These are phyloP conservation scores for Opisthograptis luteolata DNA, from an alignment of 2,888 invertebrate genomes.

Conservation along the genomic window DNA sequence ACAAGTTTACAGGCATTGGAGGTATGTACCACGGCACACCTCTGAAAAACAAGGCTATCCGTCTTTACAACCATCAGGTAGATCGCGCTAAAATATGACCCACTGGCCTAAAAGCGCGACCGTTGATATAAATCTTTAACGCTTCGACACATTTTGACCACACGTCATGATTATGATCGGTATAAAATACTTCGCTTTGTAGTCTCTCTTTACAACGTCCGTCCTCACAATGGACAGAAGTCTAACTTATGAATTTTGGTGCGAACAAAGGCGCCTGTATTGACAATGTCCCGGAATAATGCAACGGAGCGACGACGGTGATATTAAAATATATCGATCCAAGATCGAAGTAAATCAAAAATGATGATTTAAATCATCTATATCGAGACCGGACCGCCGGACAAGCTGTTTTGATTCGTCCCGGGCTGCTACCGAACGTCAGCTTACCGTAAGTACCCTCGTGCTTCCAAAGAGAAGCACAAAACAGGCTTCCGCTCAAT, in stretches of 20 bases:
- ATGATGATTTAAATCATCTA: conserved; percentile 68
- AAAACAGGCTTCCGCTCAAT: conserved; percentile 75
- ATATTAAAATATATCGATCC: conserved; percentile 76
- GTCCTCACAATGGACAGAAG: conserved; percentile 66
- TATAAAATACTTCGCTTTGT: conserved; percentile 74
- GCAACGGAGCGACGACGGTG: conserved; percentile 68
- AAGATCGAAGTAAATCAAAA: conserved; percentile 76
- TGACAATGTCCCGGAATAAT: conserved; percentile 75
- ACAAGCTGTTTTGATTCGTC: conserved; percentile 44
- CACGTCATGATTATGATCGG: conserved; percentile 78
- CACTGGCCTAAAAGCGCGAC: conserved; percentile 47
- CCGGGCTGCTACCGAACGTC: conserved; percentile 56
- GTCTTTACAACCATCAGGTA: conserved; percentile 35
- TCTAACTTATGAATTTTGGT: conserved; percentile 81
- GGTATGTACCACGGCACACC: no score
- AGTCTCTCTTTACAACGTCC: conserved; percentile 53
- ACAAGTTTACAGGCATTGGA: no score
- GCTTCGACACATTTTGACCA: conserved; percentile 82
- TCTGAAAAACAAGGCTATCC: conserved; percentile 26
- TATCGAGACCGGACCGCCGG: conserved; percentile 39
- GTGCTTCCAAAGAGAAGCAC: conserved; percentile 52
- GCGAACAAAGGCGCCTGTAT: conserved; percentile 80
- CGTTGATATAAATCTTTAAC: conserved; percentile 75
- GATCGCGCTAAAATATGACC: conserved; percentile 47
- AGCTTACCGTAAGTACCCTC: conserved; percentile 53